Percentiles rank a stretch among this genome's conserved stretches.
These are phyloP conservation scores for Endomychus coccineus DNA, from an alignment of 2,888 invertebrate genomes.

Conservation along the genomic window DNA sequence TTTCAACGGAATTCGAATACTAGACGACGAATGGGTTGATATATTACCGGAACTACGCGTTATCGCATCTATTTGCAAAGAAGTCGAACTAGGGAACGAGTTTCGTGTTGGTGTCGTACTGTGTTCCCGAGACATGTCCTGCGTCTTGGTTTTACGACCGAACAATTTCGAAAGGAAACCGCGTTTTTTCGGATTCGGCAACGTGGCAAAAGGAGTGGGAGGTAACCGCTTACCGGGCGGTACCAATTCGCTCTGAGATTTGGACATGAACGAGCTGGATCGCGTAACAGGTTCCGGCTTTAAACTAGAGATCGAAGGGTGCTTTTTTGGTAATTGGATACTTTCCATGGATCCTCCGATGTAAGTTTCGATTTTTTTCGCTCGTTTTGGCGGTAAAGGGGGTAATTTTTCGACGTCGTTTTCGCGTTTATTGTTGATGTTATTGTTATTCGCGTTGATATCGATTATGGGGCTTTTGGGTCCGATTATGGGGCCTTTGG, in stretches of 20 bases:
- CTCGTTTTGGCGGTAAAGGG: slow-evolving; percentile 73
- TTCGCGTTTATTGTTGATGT: slow-evolving; percentile 34
- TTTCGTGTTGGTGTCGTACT: slow-evolving; percentile 27
- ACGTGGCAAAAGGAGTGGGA: slow-evolving; percentile 43
- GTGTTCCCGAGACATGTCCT: slow-evolving; percentile 33
- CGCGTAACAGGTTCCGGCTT: slow-evolving; percentile 16
- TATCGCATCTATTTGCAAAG: slow-evolving; percentile 17
- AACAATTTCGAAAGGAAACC: slow-evolving; percentile 60
- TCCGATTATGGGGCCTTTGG: slow-evolving; percentile 41
- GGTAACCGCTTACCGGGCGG: slow-evolving; percentile 51
- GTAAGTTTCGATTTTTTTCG: slow-evolving; percentile 49
- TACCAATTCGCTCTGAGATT: slow-evolving; percentile 36
- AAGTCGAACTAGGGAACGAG: slow-evolving; percentile 18
- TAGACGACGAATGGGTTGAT: slow-evolving; percentile 31
- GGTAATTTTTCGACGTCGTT: slow-evolving; percentile 57
- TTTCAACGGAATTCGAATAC: slow-evolving; percentile 61
- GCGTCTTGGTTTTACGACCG: slow-evolving; percentile 48
- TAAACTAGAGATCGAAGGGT: slow-evolving; percentile 16
- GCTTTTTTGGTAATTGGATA: slow-evolving; percentile 6
- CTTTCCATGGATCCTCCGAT: slow-evolving; percentile 32
- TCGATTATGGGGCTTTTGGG: slow-evolving; percentile 47
- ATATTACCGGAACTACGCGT: slow-evolving; percentile 40
- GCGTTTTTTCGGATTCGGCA: slow-evolving; percentile 54
- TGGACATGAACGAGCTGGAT: slow-evolving; percentile 19
- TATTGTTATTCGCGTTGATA: slow-evolving; percentile 23